Conservation (phyloP, 2,113 vertebrate species). For the Austrofundulus limnaeus region DNA sequence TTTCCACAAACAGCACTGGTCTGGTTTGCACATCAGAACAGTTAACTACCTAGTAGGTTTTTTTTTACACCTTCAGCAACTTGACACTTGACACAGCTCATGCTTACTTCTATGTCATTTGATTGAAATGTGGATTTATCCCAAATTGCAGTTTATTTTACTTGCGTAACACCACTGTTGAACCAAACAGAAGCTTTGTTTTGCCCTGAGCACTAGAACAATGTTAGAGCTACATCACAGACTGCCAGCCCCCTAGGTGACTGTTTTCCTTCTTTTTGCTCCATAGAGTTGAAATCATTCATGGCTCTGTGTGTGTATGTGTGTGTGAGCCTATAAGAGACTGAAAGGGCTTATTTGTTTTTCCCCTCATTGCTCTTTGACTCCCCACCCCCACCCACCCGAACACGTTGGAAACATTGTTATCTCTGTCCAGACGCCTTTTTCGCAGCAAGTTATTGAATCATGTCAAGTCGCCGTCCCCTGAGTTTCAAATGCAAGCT, state of each 20-base stretch:
- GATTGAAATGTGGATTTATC: constrained; percentile 56
- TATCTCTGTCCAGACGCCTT: constrained; percentile 71
- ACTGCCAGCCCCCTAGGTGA: constrained; percentile 54
- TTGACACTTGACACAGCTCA: constrained; percentile 39
- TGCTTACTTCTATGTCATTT: constrained; percentile 48
- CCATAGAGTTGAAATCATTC: constrained; percentile 61
- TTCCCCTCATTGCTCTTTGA: constrained; percentile 73
- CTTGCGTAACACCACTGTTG: constrained; percentile 56
- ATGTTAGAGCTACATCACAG: constrained; percentile 49
- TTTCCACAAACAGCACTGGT: constrained; percentile 44
- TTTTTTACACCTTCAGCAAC: constrained; percentile 25
- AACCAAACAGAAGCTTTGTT: constrained; percentile 45
- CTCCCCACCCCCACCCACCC: constrained; percentile 56
- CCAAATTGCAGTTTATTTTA: constrained; percentile 46
- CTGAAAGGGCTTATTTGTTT: constrained; percentile 68
- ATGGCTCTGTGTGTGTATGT: constrained; percentile 59
- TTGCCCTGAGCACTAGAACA: constrained; percentile 48
- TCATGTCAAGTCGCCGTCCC: constrained; percentile 70
- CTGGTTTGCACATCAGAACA: constrained; percentile 30
- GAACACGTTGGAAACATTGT: constrained; percentile 72
- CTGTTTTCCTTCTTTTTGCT: constrained; percentile 56
- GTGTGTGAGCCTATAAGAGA: constrained; percentile 55
- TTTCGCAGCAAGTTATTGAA: constrained; percentile 73
- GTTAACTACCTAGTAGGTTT: constrained; percentile 23
- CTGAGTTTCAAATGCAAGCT: constrained; percentile 73